Conservation (phyloP, 2,888 invertebrate species). For the Mylabris sibirica region DNA sequence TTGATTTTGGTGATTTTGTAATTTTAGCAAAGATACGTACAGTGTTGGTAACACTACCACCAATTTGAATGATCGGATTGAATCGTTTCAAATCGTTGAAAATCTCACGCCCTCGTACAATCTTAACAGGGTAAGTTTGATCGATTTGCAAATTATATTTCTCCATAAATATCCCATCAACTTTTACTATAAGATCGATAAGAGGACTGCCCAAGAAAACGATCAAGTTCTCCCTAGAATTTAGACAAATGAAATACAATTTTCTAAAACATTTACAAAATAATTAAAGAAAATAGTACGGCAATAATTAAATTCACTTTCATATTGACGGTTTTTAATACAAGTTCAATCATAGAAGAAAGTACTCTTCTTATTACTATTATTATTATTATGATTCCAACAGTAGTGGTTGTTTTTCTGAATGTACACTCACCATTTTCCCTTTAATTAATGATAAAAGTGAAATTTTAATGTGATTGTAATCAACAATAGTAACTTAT, state of each 20-base stretch:
- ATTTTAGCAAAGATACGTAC: constrained; percentile 39
- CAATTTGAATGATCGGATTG: constrained; percentile 33
- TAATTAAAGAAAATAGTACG: neutral
- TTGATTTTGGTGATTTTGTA: constrained; percentile 21
- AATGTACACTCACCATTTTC: neutral
- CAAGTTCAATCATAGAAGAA: neutral
- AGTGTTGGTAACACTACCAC: constrained; percentile 46
- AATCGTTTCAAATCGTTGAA: constrained; percentile 35
- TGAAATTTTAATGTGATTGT: neutral
- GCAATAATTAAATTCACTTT: constrained; percentile 19
- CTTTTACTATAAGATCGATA: constrained; percentile 40
- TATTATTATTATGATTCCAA: neutral
- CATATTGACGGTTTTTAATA: constrained; percentile 13
- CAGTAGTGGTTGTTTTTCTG: neutral
- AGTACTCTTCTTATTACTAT: neutral
- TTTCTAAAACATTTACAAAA: neutral
- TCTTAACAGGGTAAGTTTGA: constrained; percentile 31
- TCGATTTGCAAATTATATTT: constrained; percentile 40
- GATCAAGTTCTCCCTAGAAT: constrained; percentile 15
- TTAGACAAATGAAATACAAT: no score
- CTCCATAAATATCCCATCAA: constrained; percentile 39
- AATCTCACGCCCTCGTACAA: constrained; percentile 25
- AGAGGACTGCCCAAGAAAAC: constrained; percentile 44
- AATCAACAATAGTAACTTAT: neutral
- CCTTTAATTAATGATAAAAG: neutral